A percentile compares a stretch with the other conserved stretches of the same genome.
Conservation (phyloP, 1,140 invertebrate genomes). For the Globodera ellingtonae region DNA sequence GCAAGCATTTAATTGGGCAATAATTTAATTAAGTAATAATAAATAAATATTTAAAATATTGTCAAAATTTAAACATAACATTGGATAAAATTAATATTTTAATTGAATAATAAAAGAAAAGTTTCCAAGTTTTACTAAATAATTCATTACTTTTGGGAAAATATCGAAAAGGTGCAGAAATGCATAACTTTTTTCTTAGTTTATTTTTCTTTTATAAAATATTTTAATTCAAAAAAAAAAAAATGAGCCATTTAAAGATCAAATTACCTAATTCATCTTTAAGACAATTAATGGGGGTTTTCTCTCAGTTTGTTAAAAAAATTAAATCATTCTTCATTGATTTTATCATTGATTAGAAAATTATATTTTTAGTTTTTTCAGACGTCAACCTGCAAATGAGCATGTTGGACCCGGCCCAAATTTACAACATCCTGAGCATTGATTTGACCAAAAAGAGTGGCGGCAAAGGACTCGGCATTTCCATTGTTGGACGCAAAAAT, state of each 20-base stretch:
- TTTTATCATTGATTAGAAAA: too few species aligned
- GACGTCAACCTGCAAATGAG: conserved; percentile 72
- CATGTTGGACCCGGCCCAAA: conserved; percentile 69
- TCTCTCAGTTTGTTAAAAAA: too few species aligned
- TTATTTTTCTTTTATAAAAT: too few species aligned
- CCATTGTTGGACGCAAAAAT: conserved; percentile 77
- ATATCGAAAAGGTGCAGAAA: neutral
- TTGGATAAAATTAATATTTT: neutral
- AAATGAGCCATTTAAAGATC: too few species aligned
- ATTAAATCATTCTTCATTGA: too few species aligned
- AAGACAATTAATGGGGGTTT: too few species aligned
- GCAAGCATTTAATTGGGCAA: neutral
- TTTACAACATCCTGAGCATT: conserved; percentile 81
- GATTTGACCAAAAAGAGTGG: conserved; percentile 84
- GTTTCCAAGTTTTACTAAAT: neutral
- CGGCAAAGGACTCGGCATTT: conserved; percentile 36
- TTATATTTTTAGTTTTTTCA: conserved; percentile 20
- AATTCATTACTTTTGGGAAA: neutral
- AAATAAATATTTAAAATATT: neutral
- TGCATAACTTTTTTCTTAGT: neutral
- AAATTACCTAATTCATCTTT: too few species aligned
- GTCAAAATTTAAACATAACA: neutral
- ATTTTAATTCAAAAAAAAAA: too few species aligned
- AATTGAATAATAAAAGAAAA: too few species aligned
- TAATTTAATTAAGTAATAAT: neutral